phyloP scores from a whole-genome alignment of 2,888 invertebrate species.

The Brachyopa scutellaris region DNA sequence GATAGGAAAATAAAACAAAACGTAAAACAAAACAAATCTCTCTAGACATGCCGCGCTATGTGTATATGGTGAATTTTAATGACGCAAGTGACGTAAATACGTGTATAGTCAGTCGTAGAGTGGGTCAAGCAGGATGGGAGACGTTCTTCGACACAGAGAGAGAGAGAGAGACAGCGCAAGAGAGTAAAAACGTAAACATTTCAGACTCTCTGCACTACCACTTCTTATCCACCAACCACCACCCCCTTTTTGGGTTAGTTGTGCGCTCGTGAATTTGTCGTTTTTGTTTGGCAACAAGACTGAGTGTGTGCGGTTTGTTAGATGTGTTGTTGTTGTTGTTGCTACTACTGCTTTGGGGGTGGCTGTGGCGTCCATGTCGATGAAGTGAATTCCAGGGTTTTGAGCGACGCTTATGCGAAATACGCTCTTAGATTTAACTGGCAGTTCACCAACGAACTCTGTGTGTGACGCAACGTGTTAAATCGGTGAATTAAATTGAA shows the following conservation, averaged over 20 bases:
- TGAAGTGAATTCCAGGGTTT: constrained; percentile 64
- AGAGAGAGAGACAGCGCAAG: constrained; percentile 1
- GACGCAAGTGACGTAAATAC: constrained; percentile 69
- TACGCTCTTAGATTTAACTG: constrained; percentile 60
- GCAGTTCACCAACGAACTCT: constrained; percentile 66
- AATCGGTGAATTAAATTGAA: constrained; percentile 27
- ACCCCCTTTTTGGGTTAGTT: constrained; percentile 37
- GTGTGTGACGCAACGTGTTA: constrained; percentile 63
- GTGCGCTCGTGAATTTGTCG: constrained; percentile 53
- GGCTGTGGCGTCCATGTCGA: constrained; percentile 3
- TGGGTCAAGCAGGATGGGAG: not conserved
- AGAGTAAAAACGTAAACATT: constrained; percentile 59
- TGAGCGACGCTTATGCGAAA: constrained; percentile 62
- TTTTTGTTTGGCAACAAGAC: constrained; percentile 66
- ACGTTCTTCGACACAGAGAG: no score
- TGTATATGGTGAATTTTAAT: constrained; percentile 57
- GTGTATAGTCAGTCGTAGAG: not conserved
- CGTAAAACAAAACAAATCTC: constrained; percentile 65
- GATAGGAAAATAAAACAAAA: constrained; percentile 27
- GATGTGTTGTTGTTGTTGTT: constrained; percentile 13
- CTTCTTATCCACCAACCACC: constrained; percentile 8
- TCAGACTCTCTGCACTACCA: constrained; percentile 1
- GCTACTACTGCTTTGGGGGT: constrained; percentile 28
- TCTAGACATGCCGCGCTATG: constrained; percentile 58
- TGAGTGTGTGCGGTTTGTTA: constrained; percentile 44